Conservation (phyloP, 2,888 invertebrate genomes). For the Rugalucina vietnamica region DNA sequence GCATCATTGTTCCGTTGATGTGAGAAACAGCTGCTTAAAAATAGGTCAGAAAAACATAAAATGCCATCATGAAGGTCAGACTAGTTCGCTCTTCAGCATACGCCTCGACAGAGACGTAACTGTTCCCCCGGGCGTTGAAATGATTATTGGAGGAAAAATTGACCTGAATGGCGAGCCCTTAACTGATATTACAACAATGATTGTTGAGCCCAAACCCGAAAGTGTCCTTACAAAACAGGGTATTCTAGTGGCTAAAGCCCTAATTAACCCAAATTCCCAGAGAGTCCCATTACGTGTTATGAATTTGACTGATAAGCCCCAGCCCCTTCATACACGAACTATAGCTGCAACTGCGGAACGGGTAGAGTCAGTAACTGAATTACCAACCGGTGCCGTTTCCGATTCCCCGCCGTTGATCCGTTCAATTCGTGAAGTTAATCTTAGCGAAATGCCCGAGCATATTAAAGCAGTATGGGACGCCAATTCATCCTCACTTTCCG, state of each 20-base stretch:
- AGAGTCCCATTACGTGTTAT: not conserved
- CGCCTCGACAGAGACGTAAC: not conserved
- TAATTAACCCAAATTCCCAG: not conserved
- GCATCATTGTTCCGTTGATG: not conserved
- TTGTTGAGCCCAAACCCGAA: not conserved
- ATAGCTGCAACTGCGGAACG: no score
- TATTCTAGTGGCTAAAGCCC: not conserved
- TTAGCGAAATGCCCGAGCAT: not conserved
- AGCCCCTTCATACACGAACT: no score
- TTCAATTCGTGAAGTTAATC: not conserved
- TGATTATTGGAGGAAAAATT: constrained; percentile 3
- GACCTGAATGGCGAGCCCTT: not conserved
- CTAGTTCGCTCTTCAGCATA: not conserved
- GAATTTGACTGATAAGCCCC: not conserved
- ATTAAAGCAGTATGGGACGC: constrained; percentile 4
- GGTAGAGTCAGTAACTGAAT: no score
- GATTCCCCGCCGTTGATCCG: no score
- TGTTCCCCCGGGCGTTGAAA: not conserved
- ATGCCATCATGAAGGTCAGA: not conserved
- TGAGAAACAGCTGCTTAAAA: not conserved
- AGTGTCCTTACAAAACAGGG: not conserved
- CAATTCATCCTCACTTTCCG: not conserved
- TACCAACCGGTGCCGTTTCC: no score
- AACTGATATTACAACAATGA: not conserved
- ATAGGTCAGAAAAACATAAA: not conserved